Evolutionary conservation across 2,888 invertebrate genomes (phyloP), one percentile per base, ranked within the genome.

Genomic region (Drosophila recens): DNA sequence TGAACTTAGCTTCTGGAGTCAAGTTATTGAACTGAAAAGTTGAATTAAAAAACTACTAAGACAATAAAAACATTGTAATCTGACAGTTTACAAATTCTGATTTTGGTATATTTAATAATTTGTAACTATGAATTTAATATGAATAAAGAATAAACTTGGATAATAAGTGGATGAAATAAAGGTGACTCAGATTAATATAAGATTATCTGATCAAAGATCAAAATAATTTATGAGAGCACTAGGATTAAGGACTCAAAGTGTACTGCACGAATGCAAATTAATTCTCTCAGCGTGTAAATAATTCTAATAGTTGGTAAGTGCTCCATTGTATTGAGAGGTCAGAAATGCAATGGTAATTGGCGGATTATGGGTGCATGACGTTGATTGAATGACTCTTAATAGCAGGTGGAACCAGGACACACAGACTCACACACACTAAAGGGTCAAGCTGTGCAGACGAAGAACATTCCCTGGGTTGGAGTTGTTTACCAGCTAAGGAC

Each of bases 381-480:
- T 58, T 57, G 56, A 57, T 57, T 57, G 56, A 57, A 57, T 45
- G 56, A 36, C 23, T 34, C 10, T 15, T 45, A 45, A 57, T 57
- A 23, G 45, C 45, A 57, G 43, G 34, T 56, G 43, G 17, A 56
- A 20, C 13, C n/a, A n/a, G 23, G 13, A 36, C 34, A 40, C n/a
- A 27, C 15, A 27, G 3, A 9, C 17, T 9, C 33, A 42, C 17
- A 17, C 42, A 27, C 15, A 40, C 20, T 34, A 48, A 48, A 58
- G 20, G 58, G 58, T 58, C 48, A 58, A 46, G 23, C 34, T 57
- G 56, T 20, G 56, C 48, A 48, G 17, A 48, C 15, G 4, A 15
- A 40, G 23, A 4, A 33, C 38, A 59, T 27, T 49, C 13, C 11
- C 40, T 42, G 15, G 34, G 33, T 20, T 64, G 33, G 15, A 34